phyloP scores from a whole-genome alignment of 2,797 vertebrate species.

The Philypnodon macrostomus region DNA sequence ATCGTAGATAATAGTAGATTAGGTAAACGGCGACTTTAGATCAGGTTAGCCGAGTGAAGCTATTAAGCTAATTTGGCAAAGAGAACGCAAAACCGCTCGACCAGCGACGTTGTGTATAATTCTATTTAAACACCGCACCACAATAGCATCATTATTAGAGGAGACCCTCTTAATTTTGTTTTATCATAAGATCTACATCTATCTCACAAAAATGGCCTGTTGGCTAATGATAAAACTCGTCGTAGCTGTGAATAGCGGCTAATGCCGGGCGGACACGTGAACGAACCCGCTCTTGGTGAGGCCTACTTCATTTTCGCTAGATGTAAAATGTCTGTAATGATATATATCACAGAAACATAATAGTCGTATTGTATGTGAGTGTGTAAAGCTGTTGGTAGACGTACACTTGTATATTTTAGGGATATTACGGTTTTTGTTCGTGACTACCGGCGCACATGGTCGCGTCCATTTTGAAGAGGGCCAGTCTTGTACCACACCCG shows the following conservation, averaged over 20 bases:
- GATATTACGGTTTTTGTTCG: neutral
- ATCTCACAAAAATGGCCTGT: too few species aligned
- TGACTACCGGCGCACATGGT: neutral
- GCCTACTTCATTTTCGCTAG: neutral
- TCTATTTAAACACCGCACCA: too few species aligned
- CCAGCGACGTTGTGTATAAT: too few species aligned
- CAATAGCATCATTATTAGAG: too few species aligned
- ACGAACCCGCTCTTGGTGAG: neutral
- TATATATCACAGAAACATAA: too few species aligned
- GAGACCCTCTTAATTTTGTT: too few species aligned
- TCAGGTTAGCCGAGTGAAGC: neutral
- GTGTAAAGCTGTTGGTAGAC: neutral
- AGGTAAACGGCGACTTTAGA: neutral
- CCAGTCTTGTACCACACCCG: neutral
- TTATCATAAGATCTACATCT: too few species aligned
- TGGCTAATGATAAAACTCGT: too few species aligned
- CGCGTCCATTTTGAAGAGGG: conserved; percentile 9
- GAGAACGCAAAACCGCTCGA: too few species aligned
- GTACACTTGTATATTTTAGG: neutral
- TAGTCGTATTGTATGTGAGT: neutral
- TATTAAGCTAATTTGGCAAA: neutral
- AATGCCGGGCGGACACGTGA: conserved; percentile 10
- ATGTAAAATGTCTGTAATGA: neutral
- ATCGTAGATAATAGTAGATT: too few species aligned
- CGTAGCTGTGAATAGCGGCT: neutral